phyloP scores from a whole-genome alignment of 35 echinoderm and acorn worm species.

The Apostichopus japonicus region DNA sequence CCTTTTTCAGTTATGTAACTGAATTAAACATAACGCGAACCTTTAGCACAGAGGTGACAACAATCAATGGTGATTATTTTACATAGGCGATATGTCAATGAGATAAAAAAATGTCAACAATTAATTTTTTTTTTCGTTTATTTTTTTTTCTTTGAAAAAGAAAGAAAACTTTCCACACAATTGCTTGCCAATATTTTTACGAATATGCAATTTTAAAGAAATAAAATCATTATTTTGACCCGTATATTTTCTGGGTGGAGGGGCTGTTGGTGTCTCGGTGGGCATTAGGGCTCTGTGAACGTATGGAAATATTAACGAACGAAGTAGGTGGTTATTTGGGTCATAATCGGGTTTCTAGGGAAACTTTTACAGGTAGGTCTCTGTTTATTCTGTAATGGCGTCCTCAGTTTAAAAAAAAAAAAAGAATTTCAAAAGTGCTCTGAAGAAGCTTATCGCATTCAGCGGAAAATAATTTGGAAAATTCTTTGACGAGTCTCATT shows the following conservation, averaged over 20 bases:
- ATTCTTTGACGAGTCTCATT: too few species aligned
- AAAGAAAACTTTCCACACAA: slow-evolving; percentile 43
- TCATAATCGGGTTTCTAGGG: not conserved
- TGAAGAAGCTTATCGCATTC: too few species aligned
- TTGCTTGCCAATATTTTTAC: slow-evolving; percentile 66
- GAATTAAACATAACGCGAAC: too few species aligned
- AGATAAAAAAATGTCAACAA: slow-evolving; percentile 15
- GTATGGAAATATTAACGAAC: not conserved
- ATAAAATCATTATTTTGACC: slow-evolving; percentile 44
- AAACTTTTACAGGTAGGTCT: not conserved
- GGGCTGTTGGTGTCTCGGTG: slow-evolving; percentile 14
- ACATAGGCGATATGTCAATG: slow-evolving; percentile 44
- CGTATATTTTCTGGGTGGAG: slow-evolving; percentile 28
- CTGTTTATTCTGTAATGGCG: not conserved
- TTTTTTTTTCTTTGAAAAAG: slow-evolving; percentile 25
- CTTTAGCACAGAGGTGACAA: not conserved
- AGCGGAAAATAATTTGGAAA: too few species aligned
- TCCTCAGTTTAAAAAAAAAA: not conserved
- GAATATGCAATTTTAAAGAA: slow-evolving; percentile 66
- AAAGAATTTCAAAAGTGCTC: not conserved
- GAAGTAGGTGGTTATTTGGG: not conserved
- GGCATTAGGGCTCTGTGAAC: not conserved
- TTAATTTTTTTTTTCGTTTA: slow-evolving; percentile 18
- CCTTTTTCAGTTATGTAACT: too few species aligned
- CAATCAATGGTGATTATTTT: not conserved